A percentile compares a stretch with the other conserved stretches of the same genome.
These are phyloP conservation scores for Coendou prehensilis DNA, from an alignment of 2,797 vertebrate genomes.

Conservation along the genomic window DNA sequence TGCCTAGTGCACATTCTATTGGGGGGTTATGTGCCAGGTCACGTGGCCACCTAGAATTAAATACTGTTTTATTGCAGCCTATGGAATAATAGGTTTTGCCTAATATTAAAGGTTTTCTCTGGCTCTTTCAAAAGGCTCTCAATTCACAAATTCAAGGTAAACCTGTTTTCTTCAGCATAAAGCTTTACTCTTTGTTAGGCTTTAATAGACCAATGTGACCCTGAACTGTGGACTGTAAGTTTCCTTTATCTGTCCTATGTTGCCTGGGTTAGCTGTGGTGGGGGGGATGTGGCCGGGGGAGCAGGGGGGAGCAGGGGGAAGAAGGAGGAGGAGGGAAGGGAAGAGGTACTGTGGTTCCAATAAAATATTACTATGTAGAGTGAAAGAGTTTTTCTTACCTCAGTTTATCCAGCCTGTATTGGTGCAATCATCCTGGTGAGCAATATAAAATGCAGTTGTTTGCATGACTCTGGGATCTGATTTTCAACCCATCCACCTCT, in stretches of 20 bases:
- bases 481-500: constrained; percentile 39
- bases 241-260: constrained; percentile 75
- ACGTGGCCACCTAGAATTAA: constrained; percentile 80
- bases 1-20: constrained; percentile 65
- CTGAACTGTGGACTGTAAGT: constrained; percentile 79
- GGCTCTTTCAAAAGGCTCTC: constrained; percentile 81
- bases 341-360: constrained; percentile 48
- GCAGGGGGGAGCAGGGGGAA: not conserved
- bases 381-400: constrained; percentile 64
- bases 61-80: constrained; percentile 77
- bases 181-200: constrained; percentile 82
- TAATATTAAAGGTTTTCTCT: constrained; percentile 84
- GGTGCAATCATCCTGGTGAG: not conserved
- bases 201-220: constrained; percentile 84
- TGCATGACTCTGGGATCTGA: constrained; percentile 50
- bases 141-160: constrained; percentile 84
- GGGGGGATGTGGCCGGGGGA: not conserved
- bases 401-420: constrained; percentile 62
- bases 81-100: constrained; percentile 79
- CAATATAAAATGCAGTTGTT: constrained; percentile 11
- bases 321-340: constrained; percentile 17
- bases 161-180: constrained; percentile 83
- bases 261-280: constrained; percentile 64
- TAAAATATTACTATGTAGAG: constrained; percentile 41
- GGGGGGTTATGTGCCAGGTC: constrained; percentile 66